Base-by-base conservation (phyloP, 2,888 invertebrate genomes). In the Metacarcinus magister region DNA sequence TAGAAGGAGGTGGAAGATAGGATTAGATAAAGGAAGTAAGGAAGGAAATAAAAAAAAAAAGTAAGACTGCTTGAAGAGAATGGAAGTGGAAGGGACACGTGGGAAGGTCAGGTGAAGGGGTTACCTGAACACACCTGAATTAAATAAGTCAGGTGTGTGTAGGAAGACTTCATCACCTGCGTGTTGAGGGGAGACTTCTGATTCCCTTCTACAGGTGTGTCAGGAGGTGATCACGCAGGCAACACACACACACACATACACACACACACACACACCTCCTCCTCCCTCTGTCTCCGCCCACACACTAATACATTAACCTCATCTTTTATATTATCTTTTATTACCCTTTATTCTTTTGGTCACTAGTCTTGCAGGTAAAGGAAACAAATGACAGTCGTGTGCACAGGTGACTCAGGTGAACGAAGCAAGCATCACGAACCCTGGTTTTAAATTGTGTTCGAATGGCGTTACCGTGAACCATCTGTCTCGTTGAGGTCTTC, bases 321-420 rank as follows among this genome's bases (percentile, higher is more conserved):
- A n/a, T 67, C 19, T 67, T 67, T 67, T 67, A 67, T n/a, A 67
- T 19, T 67, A 67, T 67, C 67, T 23, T 67, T 67, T 67, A 67
- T 67, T 19, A 67, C 67, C 67, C 67, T 67, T n/a, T 67, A 67
- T 67, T 19, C 67, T 16, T 67, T 67, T 67, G n/a, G 23, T 67
- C 67, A 23, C 67, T 67, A 23, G 67, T 67, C 67, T 5, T 67
- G 67, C 67, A 67, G 67, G 67, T 67, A 67, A 67, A 67, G 67
- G 19, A n/a, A 67, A 67, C 67, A 67, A 67, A 67, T 67, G 67
- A 67, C 67, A 67, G 67, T 67, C 67, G 67, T 67, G 67, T 67
- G 48, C 13, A 67, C 67, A 10, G 67, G 67, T n/a, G 67, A 10
- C 67, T 67, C 67, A 23, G 67, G 67, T 67, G 67, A 16, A 67